Percentiles rank a stretch among this genome's conserved stretches.
phyloP scores from a whole-genome alignment of 2,888 invertebrate genomes.

The Achlya flavicornis region DNA sequence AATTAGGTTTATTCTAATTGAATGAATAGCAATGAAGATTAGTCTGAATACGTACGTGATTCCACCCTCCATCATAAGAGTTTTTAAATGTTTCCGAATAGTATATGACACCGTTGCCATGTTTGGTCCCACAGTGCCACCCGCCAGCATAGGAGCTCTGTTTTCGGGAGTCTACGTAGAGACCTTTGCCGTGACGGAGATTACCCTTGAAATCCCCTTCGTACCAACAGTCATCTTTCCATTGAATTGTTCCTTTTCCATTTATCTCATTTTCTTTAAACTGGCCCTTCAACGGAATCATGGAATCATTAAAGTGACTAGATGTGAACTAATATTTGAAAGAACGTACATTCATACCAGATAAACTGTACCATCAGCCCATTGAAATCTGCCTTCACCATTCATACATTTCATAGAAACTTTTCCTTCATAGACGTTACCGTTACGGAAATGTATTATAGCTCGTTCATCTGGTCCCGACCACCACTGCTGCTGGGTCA shows the following conservation, averaged over 20 bases:
- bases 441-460: constrained; percentile 80
- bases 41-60: constrained; percentile 49
- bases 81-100: constrained; percentile 60
- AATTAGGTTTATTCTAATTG: too few relatives aligned
- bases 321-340: neutral
- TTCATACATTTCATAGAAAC: constrained; percentile 83
- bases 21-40: neutral
- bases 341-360: constrained; percentile 58
- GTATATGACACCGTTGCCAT: constrained; percentile 67
- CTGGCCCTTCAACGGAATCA: constrained; percentile 68
- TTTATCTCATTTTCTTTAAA: constrained; percentile 82
- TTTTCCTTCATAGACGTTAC: constrained; percentile 82
- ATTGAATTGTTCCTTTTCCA: constrained; percentile 81
- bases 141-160: constrained; percentile 70
- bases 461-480: constrained; percentile 72
- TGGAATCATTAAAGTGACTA: neutral
- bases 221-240: constrained; percentile 84
- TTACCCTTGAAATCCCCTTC: constrained; percentile 84
- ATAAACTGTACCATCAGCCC: constrained; percentile 84
- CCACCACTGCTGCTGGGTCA: constrained; percentile 54
- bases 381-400: constrained; percentile 83
- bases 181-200: constrained; percentile 81
- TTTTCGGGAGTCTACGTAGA: constrained; percentile 69
- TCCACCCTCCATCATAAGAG: constrained; percentile 73
- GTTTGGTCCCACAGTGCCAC: constrained; percentile 79